Conservation (phyloP, 2,797 vertebrate genomes). For the Mormyrops attenuatus region DNA sequence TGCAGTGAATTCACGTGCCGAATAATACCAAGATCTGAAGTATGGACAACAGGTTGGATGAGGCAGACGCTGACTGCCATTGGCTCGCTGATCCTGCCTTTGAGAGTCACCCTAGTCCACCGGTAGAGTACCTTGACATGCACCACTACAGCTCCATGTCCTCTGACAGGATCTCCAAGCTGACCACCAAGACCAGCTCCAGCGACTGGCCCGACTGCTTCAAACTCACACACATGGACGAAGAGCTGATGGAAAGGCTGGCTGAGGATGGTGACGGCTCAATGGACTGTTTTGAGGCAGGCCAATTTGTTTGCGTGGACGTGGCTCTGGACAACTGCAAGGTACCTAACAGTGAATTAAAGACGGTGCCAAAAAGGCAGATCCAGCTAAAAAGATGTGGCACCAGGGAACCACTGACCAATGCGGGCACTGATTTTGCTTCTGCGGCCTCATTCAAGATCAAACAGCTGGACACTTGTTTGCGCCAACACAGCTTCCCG, state of each 20-base stretch:
- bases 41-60: slow-evolving; percentile 53
- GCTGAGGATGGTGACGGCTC: slow-evolving; percentile 43
- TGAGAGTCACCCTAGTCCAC: slow-evolving; percentile 46
- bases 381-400: slow-evolving; percentile 75
- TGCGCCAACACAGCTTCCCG: slow-evolving; percentile 61
- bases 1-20: slow-evolving; percentile 27
- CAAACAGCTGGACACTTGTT: slow-evolving; percentile 45
- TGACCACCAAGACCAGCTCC: slow-evolving; percentile 47
- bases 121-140: slow-evolving; percentile 53
- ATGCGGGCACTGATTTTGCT: slow-evolving; percentile 47
- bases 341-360: slow-evolving; percentile 51
- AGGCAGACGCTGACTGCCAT: slow-evolving; percentile 54
- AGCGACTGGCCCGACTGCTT: slow-evolving; percentile 48
- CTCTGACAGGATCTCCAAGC: slow-evolving; percentile 43
- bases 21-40: slow-evolving; percentile 30
- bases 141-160: slow-evolving; percentile 48
- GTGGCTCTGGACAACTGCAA: slow-evolving; percentile 62
- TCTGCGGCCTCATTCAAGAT: slow-evolving; percentile 9
- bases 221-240: slow-evolving; percentile 20
- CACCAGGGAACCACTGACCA: slow-evolving; percentile 39
- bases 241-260: slow-evolving; percentile 52
- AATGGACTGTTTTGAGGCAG: slow-evolving; percentile 47
- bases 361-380: slow-evolving; percentile 81
- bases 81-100: slow-evolving; percentile 49
- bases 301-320: slow-evolving; percentile 66